Evolutionary conservation across 2,113 vertebrate genomes (phyloP), one percentile per base, ranked within the genome.

Genomic region (Dolichallabes microphthalmus): DNA sequence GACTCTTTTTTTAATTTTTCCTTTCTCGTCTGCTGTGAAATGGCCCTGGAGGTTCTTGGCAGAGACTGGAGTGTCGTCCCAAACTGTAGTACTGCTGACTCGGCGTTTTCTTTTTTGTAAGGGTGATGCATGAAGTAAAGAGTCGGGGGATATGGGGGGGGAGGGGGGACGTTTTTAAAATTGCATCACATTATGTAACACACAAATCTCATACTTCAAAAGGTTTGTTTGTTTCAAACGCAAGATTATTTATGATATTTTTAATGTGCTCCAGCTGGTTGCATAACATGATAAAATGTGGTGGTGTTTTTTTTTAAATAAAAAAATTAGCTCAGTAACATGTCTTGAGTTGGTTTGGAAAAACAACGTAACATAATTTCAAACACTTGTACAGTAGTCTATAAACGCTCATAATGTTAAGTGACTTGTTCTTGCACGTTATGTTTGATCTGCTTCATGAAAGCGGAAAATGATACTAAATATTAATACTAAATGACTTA

Each of bases 21-120:
- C 52, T 32, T 58, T 73, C 39, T 77, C 13, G 0, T 66, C 55
- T 27, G 19, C 35, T 53, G 19, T 58, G 15, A 71, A 82, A 82
- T 22, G 73, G 63, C 39, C 55, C 32, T 4, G 60, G 66, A 68
- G 57, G 14, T 15, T 32, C 68, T 80, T 85, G 86, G 55, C 83
- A 63, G 27, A 14, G 78, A 61, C 35, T n/a, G 2, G 22, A 73
- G 73, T 6, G 32, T 60, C 17, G 39, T 63, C 53, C 32, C 75
- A 13, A 2, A 12, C 2, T 35, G 53, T 58, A n/a, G 13, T 9
- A 66, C 53, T 57, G 84, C 87, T 88, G 84, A 86, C 77, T 83
- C 75, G 27, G 27, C 17, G 1, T 57, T 79, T 68, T 45, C 20
- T 58, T 32, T 77, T 52, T 35, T 22, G 57, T 17, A 77, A 57